Conservation (phyloP, 2,113 vertebrate species). For the Charina bottae region DNA sequence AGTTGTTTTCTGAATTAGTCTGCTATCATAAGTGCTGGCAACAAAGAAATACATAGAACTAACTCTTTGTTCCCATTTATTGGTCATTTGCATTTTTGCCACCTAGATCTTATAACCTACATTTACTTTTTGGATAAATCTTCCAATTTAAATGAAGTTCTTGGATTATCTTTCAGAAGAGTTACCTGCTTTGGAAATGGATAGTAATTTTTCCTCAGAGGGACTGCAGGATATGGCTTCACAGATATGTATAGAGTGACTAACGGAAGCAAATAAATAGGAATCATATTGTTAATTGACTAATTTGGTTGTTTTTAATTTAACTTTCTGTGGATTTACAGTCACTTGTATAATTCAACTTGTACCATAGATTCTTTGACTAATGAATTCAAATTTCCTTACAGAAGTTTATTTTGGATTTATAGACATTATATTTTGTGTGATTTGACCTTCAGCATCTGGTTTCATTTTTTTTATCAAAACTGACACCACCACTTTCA, state of each 20-base stretch:
- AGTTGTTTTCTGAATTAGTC: background rate
- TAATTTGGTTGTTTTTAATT: slow-evolving; percentile 27
- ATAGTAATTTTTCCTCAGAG: background rate
- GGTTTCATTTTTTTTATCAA: slow-evolving; percentile 58
- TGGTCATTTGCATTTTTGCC: background rate
- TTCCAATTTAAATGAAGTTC: background rate
- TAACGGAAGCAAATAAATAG: background rate
- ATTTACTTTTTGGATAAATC: background rate
- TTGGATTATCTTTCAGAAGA: background rate
- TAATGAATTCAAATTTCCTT: slow-evolving; percentile 12
- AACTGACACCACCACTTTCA: slow-evolving; percentile 64
- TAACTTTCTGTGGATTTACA: background rate
- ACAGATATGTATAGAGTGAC: background rate
- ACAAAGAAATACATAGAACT: background rate
- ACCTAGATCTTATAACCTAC: background rate
- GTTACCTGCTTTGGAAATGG: background rate
- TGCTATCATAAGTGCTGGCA: background rate
- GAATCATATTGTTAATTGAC: accelerated
- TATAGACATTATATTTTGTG: slow-evolving; percentile 40
- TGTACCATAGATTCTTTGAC: background rate
- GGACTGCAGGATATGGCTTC: background rate
- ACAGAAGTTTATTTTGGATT: slow-evolving; percentile 22
- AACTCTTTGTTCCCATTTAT: background rate
- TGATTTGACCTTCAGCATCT: slow-evolving; percentile 50
- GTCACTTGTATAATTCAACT: slow-evolving; percentile 1